Percentiles rank a stretch among this genome's conserved stretches.
phyloP scores from a whole-genome alignment of 2,113 vertebrate species.

The Nannospalax galili region DNA sequence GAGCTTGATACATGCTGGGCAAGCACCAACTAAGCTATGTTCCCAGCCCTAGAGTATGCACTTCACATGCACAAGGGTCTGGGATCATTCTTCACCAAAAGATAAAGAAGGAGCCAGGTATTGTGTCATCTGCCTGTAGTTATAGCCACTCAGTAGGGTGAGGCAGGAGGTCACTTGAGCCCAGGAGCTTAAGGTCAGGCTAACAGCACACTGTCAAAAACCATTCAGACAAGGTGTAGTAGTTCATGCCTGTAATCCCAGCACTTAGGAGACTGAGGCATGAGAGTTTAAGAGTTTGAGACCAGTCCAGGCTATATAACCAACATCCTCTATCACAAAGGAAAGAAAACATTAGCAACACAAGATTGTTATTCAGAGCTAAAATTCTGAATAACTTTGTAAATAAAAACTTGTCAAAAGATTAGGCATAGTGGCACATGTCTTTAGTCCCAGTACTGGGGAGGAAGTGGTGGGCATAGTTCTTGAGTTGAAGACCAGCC shows the following conservation, averaged over 20 bases:
- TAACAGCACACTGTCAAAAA: neutral
- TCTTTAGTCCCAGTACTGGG: too few relatives aligned
- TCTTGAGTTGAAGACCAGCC: too few relatives aligned
- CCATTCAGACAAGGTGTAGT: too few relatives aligned
- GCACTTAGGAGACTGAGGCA: neutral
- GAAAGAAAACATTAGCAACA: neutral
- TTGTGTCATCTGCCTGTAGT: neutral
- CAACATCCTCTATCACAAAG: neutral
- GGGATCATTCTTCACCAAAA: neutral
- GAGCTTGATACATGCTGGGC: neutral
- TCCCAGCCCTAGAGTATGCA: neutral
- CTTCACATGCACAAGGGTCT: neutral
- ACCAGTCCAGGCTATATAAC: neutral
- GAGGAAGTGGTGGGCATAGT: too few relatives aligned
- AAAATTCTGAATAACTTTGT: slow-evolving; percentile 49
- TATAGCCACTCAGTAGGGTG: neutral
- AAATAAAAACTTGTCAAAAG: neutral
- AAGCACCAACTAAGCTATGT: neutral
- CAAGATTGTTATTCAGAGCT: slow-evolving; percentile 25
- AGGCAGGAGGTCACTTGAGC: neutral
- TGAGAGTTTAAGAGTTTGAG: neutral
- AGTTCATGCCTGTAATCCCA: neutral
- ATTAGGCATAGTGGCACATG: too few relatives aligned
- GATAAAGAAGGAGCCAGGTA: neutral
- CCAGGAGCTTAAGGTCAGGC: neutral